Base-by-base conservation (phyloP, 2,888 invertebrate species). In the Rhodophaea formosa region DNA sequence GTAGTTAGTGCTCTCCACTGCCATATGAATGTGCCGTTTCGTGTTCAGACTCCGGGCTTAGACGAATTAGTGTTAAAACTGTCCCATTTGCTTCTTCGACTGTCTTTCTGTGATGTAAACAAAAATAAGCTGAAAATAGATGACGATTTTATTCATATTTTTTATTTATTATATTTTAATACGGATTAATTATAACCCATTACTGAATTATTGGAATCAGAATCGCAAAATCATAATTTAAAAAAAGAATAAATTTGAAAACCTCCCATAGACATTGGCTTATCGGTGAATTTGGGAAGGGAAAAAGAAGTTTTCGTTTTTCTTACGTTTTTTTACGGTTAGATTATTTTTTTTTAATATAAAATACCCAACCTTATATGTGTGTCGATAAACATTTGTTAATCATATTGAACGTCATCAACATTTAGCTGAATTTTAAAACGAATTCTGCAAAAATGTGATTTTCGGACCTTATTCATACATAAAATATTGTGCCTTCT, bases 1-100 rank as follows among this genome's bases (percentile, higher is more conserved):
- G 35, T 51, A 51, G 17, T 51, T 51, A 45, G 54, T 55, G 54
- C 54, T 55, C 16, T 35, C 45, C 54, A 55, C 54, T 55, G 54
- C 54, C 54, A 55, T 45, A 55, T 14, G 10, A 23, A 55, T n/a
- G 44, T 53, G 44, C 53, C 54, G 54, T 45, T 32, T 55, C 45
- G 54, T 55, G 54, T 55, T 55, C 54, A 55, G 7, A 17, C 16
- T 35, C 17, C 35, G 12, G 32, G 51, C 10, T 51, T 49, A 51
- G 51, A 39, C 51, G 51, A 51, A 35, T 51, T 12, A 35, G 16
- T 12, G 32, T 51, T 17, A 51, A 51, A 51, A 23, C 17, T 35
- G 51, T 35, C 51, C 35, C 12, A 35, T 51, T 35, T 17, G 51
- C 35, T 35, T 35, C 51, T 51, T 35, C 0, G 0, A 17, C n/a